Conservation (phyloP, 1,140 invertebrate genomes). For the Drosophila grimshawi region DNA sequence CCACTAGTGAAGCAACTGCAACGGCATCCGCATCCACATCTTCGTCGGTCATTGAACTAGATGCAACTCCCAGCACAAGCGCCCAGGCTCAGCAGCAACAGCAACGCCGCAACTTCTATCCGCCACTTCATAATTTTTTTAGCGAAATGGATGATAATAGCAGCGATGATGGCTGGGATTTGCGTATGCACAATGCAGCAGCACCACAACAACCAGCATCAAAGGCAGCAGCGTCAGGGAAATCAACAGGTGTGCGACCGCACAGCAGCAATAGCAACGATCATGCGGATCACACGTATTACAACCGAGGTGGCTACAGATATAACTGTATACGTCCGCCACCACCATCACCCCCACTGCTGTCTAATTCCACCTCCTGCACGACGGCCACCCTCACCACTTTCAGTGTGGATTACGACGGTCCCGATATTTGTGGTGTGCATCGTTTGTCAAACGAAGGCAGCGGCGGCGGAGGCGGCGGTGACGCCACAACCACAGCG, state of each 20-base stretch:
- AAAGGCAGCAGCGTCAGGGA: neutral
- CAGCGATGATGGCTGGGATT: conserved; percentile 71
- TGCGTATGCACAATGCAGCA: conserved; percentile 57
- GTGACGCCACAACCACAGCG: neutral
- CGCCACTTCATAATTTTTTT: neutral
- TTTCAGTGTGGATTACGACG: conserved; percentile 60
- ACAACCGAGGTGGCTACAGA: conserved; percentile 50
- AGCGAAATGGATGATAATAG: conserved; percentile 60
- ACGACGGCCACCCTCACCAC: conserved; percentile 69
- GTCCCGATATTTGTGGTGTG: conserved; percentile 43
- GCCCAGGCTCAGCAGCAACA: conserved; percentile 61
- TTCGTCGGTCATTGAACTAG: conserved; percentile 50
- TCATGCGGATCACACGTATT: conserved; percentile 67
- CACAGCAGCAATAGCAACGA: conserved; percentile 18
- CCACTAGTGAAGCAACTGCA: conserved; percentile 8
- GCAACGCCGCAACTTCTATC: conserved; percentile 21
- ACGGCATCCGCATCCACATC: conserved; percentile 41
- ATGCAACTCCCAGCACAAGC: conserved; percentile 67
- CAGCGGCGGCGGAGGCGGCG: neutral
- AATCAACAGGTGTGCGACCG: neutral
- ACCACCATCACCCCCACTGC: conserved; percentile 1
- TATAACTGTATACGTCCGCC: neutral
- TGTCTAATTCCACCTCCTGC: conserved; percentile 46
- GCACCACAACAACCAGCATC: conserved; percentile 5
- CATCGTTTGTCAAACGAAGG: conserved; percentile 32